Conservation (phyloP, 2,113 vertebrate species). For the Sitta europaea region DNA sequence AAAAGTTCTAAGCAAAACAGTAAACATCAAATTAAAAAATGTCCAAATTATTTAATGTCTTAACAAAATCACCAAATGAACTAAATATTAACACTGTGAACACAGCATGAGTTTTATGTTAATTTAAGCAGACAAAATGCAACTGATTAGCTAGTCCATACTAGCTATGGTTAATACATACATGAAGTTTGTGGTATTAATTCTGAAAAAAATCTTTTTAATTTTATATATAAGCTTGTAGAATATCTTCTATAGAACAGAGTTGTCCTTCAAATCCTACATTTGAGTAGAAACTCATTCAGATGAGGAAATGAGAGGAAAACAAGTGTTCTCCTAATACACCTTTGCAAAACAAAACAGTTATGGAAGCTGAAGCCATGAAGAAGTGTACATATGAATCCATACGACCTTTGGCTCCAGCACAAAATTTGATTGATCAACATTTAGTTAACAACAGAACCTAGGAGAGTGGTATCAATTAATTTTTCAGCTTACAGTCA, state of each 20-base stretch:
- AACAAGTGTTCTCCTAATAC: neutral
- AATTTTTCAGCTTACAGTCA: neutral
- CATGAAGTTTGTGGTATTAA: neutral
- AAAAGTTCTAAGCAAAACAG: constrained; percentile 66
- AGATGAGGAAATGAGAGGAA: neutral
- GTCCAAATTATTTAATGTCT: neutral
- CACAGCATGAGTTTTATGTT: neutral
- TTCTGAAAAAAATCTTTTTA: neutral
- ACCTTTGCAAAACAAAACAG: neutral
- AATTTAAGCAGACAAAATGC: neutral
- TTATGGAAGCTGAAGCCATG: neutral
- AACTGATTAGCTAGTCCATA: neutral
- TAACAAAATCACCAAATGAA: neutral
- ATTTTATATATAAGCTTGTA: neutral
- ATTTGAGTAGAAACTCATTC: neutral
- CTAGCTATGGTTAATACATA: too few species aligned
- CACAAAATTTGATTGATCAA: neutral
- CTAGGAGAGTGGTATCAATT: neutral
- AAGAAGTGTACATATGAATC: neutral
- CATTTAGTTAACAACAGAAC: neutral
- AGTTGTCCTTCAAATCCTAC: neutral
- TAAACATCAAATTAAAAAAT: neutral
- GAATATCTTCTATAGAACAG: neutral
- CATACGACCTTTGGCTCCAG: neutral
- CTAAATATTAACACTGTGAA: neutral